Base-by-base conservation (phyloP, 2,797 vertebrate genomes). In the Bradypus variegatus region DNA sequence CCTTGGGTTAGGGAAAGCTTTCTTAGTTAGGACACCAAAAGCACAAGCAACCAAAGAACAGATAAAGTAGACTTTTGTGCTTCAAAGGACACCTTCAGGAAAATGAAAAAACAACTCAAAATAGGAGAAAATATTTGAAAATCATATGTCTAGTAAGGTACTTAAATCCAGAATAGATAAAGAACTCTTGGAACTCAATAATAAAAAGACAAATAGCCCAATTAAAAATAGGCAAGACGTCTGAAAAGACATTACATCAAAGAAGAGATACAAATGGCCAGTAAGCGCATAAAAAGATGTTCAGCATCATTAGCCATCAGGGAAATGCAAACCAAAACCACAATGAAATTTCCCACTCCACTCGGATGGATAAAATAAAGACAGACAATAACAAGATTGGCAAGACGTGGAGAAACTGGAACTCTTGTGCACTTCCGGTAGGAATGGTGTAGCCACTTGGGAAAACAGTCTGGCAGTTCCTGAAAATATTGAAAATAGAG, bases 251-350 rank as follows among this genome's bases (percentile, higher is more conserved):
- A 45, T 45, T 45, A 45, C 41, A 45, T 45, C 41, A 45, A 58
- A 73, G 65, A 88, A 50, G 83, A 60, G n/a, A 76, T 75, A 16
- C 25, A 64, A 69, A 45, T 2, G 64, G n/a, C 78, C 65, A 21
- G 81, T 58, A 65, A 6, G 41, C 41, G 8, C 41, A 45, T 45
- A 45, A 45, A 45, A 45, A 45, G 41, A 45, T 45, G 41, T 45
- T 45, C 41, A 45, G 41, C 41, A 45, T 45, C 41, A 45, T 45
- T 45, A 45, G 82, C 75, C n/a, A 77, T 55, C 72, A 48, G 69
- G 80, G 84, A 80, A 55, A 53, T 80, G 60, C 25, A 91, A 76
- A 85, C 75, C 33, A 84, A 67, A 84, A 84, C 91, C 62, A 75
- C 23, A 83, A 15, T 33, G 41, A 69, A 16, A 60, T 31, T 65